phyloP scores from a whole-genome alignment of 2,888 invertebrate genomes.

The Callyntrura sp. region DNA sequence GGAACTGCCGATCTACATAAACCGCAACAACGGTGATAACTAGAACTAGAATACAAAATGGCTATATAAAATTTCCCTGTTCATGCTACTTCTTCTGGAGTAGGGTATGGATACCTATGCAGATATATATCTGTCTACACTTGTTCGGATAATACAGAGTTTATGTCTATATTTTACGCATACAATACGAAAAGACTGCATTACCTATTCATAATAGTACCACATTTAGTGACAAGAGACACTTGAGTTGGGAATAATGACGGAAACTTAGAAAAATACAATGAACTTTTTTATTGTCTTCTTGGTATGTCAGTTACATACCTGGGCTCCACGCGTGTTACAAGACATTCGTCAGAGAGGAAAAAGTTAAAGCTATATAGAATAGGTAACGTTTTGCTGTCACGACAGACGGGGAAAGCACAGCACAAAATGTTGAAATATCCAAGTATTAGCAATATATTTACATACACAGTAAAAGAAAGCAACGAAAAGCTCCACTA shows the following conservation, averaged over 20 bases:
- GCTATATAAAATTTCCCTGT: neutral
- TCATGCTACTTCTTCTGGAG: too few species aligned
- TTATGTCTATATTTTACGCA: constrained; percentile 57
- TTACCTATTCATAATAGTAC: constrained; percentile 61
- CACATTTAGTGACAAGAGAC: constrained; percentile 46
- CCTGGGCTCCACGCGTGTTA: neutral
- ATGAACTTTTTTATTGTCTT: constrained; percentile 17
- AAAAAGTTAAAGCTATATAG: neutral
- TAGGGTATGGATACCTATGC: too few species aligned
- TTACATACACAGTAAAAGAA: neutral
- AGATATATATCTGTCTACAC: neutral
- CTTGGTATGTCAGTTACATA: constrained; percentile 10
- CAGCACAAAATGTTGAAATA: neutral
- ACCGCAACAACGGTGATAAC: neutral
- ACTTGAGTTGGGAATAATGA: constrained; percentile 6
- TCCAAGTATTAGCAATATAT: neutral
- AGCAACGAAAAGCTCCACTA: neutral
- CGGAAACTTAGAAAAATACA: constrained; percentile 17
- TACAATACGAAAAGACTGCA: constrained; percentile 40
- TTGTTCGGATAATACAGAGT: neutral
- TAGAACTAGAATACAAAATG: too few species aligned
- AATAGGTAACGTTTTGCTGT: neutral
- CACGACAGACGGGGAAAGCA: neutral
- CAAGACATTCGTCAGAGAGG: neutral
- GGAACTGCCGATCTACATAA: neutral